Base-by-base conservation (phyloP, 1,140 invertebrate genomes). In the Penaeus chinensis region DNA sequence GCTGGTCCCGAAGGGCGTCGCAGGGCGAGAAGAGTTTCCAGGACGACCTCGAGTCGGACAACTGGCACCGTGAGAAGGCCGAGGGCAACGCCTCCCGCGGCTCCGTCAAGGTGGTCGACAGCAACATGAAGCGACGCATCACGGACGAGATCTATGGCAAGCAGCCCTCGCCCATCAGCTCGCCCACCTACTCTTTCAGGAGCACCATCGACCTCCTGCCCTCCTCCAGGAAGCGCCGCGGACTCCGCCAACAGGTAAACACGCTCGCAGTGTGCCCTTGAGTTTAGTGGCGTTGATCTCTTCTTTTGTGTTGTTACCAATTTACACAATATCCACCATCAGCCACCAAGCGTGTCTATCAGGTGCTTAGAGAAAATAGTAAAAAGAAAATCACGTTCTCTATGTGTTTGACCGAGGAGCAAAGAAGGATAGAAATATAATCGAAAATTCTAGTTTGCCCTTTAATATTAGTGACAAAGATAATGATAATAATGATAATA, bases 141-240 rank as follows among this genome's bases (percentile, higher is more conserved):
- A 63, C 61, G 5, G 19, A 63, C 62, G 85, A 71, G 42, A 60
- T 71, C n/a, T 84, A 76, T 61, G 76, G 84, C 19, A 87, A 84
- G 54, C 85, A 62, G 79, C 62, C 79, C 77, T 81, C 65, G 24
- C 79, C 80, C 47, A 37, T 5, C 77, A 84, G 60, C 82, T 87
- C 86, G 66, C 80, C 86, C 11, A 76, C 86, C 10, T 83, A 84
- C 61, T 89, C 89, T 65, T 89, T 89, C 85, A 82, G 85, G 42
- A 87, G 85, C 62, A 89, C 89, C 54, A 87, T 89, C 32, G 89
- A 84, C 63, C 89, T 89, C 60, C 82, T 89, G 54, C 89, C 89
- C 27, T 89, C 89, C 77, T 82, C 85, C 74, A 80, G 78, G 69
- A 83, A 87, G 60, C 82, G 84, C 16, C 81, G 86, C 61, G 89